Percentiles rank a stretch among this genome's conserved stretches.
phyloP scores from a whole-genome alignment of 2,888 invertebrate species.

The Brachynemurus nebulosus region DNA sequence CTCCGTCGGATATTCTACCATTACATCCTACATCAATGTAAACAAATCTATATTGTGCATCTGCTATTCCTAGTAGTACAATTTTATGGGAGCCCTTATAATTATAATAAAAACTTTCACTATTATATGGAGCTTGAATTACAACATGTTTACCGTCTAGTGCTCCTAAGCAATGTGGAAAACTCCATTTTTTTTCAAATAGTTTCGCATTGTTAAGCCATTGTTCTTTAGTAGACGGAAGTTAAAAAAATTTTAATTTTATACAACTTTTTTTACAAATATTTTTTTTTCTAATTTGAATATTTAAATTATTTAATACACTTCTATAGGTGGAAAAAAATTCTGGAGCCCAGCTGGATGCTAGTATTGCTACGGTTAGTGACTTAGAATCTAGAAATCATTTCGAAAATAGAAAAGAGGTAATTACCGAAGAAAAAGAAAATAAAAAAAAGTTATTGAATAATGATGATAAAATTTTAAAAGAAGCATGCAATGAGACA shows the following conservation, averaged over 20 bases:
- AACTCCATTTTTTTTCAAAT: slow-evolving; percentile 22
- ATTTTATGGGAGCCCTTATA: slow-evolving; percentile 19
- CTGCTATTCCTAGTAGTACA: slow-evolving; percentile 15
- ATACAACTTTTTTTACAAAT: too few relatives aligned
- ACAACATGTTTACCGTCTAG: slow-evolving; percentile 23
- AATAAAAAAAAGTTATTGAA: too few relatives aligned
- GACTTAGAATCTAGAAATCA: too few relatives aligned
- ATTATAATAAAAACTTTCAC: slow-evolving; percentile 18
- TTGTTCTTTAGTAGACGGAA: slow-evolving; percentile 12
- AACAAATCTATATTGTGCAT: slow-evolving; percentile 15
- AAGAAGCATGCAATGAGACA: too few relatives aligned
- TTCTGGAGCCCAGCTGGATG: too few relatives aligned
- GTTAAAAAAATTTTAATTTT: slow-evolving; percentile 6
- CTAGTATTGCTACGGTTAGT: too few relatives aligned
- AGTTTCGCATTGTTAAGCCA: slow-evolving; percentile 11
- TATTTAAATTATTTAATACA: too few relatives aligned
- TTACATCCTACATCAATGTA: slow-evolving; percentile 17
- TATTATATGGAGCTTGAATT: slow-evolving; percentile 19
- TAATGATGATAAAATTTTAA: too few relatives aligned
- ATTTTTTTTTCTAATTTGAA: too few relatives aligned
- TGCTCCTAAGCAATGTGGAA: slow-evolving; percentile 22
- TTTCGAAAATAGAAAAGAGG: too few relatives aligned
- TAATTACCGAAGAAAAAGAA: too few relatives aligned
- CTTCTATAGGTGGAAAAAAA: too few relatives aligned
- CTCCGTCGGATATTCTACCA: slow-evolving; percentile 17